Percentiles rank a stretch among this genome's conserved stretches.
Evolutionary conservation across 2,113 vertebrate species (phyloP).

Genomic region (Bolborhynchus lineola): DNA sequence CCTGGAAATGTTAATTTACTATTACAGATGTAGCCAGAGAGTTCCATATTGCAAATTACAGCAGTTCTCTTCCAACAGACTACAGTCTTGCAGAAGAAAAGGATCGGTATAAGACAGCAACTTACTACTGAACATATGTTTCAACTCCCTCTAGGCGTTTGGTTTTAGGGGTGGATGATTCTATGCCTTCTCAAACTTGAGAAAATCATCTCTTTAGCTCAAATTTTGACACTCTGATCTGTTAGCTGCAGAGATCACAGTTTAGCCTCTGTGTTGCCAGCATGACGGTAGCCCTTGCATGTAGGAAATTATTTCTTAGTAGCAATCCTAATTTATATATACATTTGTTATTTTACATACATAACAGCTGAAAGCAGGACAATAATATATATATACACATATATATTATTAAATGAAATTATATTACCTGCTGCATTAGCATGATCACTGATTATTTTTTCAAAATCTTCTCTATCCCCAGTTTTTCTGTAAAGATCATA

Average conservation of each 20-base stretch:
- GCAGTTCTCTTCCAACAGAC: background rate
- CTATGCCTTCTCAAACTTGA: background rate
- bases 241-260: background rate
- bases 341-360: background rate
- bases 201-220: background rate
- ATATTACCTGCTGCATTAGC: constrained; percentile 85
- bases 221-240: background rate
- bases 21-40: background rate
- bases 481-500: constrained; percentile 69
- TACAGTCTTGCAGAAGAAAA: background rate
- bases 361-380: background rate
- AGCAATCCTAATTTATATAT: background rate
- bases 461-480: constrained; percentile 82
- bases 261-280: background rate
- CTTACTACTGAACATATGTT: background rate
- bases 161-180: background rate
- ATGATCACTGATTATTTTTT: constrained; percentile 82
- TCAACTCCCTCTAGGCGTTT: background rate
- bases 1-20: background rate
- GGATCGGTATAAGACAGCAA: background rate
- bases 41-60: background rate
- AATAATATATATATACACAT: background rate
- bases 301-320: background rate
- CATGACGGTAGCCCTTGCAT: background rate
- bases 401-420: background rate